Base-by-base conservation (phyloP, 2,888 invertebrate genomes). In the Trichopria drosophilae region DNA sequence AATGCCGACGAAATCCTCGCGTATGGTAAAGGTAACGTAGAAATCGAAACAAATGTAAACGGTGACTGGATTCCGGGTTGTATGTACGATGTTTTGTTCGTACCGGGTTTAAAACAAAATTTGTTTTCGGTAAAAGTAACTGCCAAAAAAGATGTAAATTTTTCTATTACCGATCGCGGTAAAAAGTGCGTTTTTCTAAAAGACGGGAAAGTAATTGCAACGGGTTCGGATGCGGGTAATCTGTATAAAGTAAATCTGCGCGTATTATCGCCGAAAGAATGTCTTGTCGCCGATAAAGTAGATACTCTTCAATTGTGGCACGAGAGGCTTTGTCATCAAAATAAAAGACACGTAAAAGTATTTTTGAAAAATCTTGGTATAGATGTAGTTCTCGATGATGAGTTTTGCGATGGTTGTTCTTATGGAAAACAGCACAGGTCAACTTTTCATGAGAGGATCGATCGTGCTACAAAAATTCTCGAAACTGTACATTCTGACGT, bases 101-200 rank as follows among this genome's bases (percentile, higher is more conserved):
- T 54, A 3, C 54, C 51, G 4, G 9, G n/a, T 9, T 9, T 51
- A 12, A 51, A 39, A n/a, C n/a, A 15, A 29, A 54, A 54, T 54
- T 40, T 54, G 16, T 54, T 51, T 29, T 54, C 54, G 2, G 29
- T 46, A 6, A 53, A 41, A 18, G 10, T 15, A 12, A 29, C 20
- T 23, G 50, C 34, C 6, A 50, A 42, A 20, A 37, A 36, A 15
- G 50, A 50, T 2, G 26, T 53, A 6, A 26, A 53, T 50, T 41
- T 45, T 20, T 23, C 12, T 2, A 34, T 53, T 9, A 13, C 22
- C 4, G 24, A 45, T 23, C 9, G n/a, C 4, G 53, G 45, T 9
- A 42, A 32, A 34, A 6, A 36, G 24, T 53, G 34, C 7, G 6
- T 40, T 6, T 49, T 53, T 28, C 4, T n/a, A 10, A 20, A 9